phyloP scores from a whole-genome alignment of 2,797 vertebrate genomes.

The Enteromius viviparus region DNA sequence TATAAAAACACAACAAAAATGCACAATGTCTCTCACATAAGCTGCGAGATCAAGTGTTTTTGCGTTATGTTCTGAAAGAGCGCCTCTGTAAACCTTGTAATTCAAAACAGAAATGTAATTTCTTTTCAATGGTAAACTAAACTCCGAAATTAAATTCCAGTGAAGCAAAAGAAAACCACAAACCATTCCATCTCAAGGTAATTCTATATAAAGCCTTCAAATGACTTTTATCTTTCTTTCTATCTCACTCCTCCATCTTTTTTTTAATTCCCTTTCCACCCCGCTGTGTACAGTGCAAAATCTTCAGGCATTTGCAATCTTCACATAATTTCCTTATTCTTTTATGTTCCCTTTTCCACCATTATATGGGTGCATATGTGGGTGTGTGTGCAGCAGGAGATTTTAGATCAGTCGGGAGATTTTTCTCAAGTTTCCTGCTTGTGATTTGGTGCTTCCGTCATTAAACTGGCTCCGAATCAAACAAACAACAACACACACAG shows the following conservation, averaged over 20 bases:
- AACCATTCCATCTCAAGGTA: constrained; percentile 1
- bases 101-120: background rate
- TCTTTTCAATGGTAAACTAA: background rate
- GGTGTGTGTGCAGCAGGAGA: background rate
- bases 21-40: background rate
- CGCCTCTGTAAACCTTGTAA: background rate
- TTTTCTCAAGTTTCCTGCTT: constrained; percentile 32
- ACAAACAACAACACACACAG: constrained; percentile 27
- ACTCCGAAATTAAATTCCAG: constrained; percentile 5
- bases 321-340: constrained; percentile 21
- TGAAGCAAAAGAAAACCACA: constrained; percentile 10
- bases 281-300: background rate
- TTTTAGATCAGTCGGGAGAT: constrained; percentile 30
- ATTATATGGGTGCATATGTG: constrained; percentile 7
- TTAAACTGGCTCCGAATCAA: constrained; percentile 30
- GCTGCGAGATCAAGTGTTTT: background rate
- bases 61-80: background rate
- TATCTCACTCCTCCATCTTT: background rate
- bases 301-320: constrained; percentile 21
- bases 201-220: constrained; percentile 33
- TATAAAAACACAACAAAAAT: background rate
- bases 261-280: constrained; percentile 20
- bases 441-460: constrained; percentile 30
- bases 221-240: constrained; percentile 19
- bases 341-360: background rate